These are phyloP conservation scores for Lichenostomus cassidix DNA, from an alignment of 2,113 vertebrate genomes.

Conservation along the genomic window DNA sequence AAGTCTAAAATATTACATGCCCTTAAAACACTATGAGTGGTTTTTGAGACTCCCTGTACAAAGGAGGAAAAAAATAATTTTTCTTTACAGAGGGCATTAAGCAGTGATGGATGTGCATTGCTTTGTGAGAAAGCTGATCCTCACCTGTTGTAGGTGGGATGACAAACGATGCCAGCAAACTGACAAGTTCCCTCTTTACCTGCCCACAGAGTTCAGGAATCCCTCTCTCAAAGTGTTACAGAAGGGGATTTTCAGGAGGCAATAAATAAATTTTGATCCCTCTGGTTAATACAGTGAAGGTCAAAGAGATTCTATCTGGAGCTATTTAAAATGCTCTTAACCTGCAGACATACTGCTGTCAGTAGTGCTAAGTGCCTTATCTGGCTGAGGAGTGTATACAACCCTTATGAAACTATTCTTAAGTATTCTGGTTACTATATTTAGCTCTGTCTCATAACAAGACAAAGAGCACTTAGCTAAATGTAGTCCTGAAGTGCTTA, in stretches of 20 bases:
- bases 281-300: constrained; percentile 49
- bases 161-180: background rate
- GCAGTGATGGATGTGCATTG: background rate
- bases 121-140: background rate
- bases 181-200: background rate
- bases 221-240: background rate
- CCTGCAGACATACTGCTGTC: constrained; percentile 40
- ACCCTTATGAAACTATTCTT: constrained; percentile 66
- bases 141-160: background rate
- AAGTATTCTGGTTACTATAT: constrained; percentile 56
- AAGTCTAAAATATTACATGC: background rate
- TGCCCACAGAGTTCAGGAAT: background rate
- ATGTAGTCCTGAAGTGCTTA: constrained; percentile 51
- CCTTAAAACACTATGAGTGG: background rate
- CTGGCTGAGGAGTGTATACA: constrained; percentile 34
- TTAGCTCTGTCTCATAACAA: constrained; percentile 56
- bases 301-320: constrained; percentile 52
- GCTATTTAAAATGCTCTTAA: constrained; percentile 44
- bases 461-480: constrained; percentile 65
- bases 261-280: constrained; percentile 60
- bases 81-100: background rate
- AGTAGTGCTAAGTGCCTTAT: constrained; percentile 55
- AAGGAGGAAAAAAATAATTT: background rate
- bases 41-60: background rate
- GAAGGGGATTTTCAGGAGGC: constrained; percentile 28